Percentiles rank a stretch among this genome's conserved stretches.
These are phyloP conservation scores for Cydia amplana DNA, from an alignment of 1,140 invertebrate genomes.

Conservation along the genomic window DNA sequence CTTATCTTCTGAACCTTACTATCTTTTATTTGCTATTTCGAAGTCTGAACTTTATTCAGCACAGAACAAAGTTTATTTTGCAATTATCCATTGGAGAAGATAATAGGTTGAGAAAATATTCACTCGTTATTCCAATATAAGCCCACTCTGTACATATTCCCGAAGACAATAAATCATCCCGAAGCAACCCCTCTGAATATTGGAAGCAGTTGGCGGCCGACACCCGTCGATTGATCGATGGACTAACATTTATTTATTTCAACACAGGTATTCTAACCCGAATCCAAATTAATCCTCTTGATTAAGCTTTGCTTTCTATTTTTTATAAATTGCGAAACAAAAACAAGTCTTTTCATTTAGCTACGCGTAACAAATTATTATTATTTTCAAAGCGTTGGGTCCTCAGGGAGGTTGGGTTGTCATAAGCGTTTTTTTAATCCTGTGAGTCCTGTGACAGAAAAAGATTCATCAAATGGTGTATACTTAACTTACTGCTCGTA, in stretches of 20 bases:
- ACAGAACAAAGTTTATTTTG: not conserved
- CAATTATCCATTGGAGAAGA: not conserved
- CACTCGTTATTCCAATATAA: slow-evolving; percentile 18
- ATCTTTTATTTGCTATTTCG: not conserved
- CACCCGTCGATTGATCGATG: slow-evolving; percentile 39
- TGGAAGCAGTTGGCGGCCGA: slow-evolving; percentile 34
- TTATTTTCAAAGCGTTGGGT: not conserved
- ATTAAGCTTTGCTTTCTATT: not conserved
- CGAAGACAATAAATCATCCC: slow-evolving; percentile 40
- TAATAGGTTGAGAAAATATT: not conserved
- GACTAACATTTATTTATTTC: slow-evolving; percentile 37
- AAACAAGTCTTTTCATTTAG: too few species aligned
- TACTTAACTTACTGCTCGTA: not conserved
- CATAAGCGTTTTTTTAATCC: slow-evolving; percentile 12
- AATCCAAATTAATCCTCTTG: slow-evolving; percentile 33
- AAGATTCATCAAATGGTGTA: slow-evolving; percentile 6
- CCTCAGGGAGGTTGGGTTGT: not conserved
- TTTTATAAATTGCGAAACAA: not conserved
- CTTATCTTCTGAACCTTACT: not conserved
- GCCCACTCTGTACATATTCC: slow-evolving; percentile 29
- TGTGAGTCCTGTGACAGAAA: slow-evolving; percentile 19
- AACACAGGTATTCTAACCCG: slow-evolving; percentile 43
- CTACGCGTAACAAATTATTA: not conserved
- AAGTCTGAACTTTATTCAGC: not conserved
- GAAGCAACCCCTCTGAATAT: slow-evolving; percentile 39